Evolutionary conservation across 1,140 invertebrate species (phyloP), one percentile per base, ranked within the genome.

Genomic region (Drosophila sturtevanti): DNA sequence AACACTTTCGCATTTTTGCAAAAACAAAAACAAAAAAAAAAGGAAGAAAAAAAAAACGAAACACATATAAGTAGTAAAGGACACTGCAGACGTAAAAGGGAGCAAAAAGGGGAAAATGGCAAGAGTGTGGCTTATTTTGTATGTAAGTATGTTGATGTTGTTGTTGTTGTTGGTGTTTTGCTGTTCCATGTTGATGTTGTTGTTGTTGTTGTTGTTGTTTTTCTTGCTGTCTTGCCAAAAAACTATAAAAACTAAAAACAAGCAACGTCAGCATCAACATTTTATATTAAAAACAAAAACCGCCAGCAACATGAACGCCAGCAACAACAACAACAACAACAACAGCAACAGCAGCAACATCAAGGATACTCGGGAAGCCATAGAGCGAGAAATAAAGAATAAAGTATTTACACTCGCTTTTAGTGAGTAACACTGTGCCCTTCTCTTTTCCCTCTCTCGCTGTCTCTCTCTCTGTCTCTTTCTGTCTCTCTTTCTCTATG

Each of bases 201-300:
- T 60, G 54, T 63, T 72, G 72, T 70, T 82, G 31, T 61, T 81
- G 60, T 64, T 78, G 24, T 70, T 72, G 63, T 75, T 74, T 58
- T 31, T 69, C 52, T 34, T 69, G 60, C 67, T 69, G 66, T 64
- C 73, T 64, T 75, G 44, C 68, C 72, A 72, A 73, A 48, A 70
- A 71, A 73, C 77, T 84, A 81, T 68, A 80, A 69, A 84, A 86
- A 86, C 82, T 77, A 86, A 79, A 87, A 87, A 89, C 84, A 86
- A 82, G 82, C 82, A 87, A 55, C 75, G 82, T 86, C 82, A 87
- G 82, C 82, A 80, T 81, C 81, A 87, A 86, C 74, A 76, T 77
- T 86, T 87, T 72, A 87, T 86, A 86, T 87, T 87, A 86, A 87
- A 86, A 86, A 81, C 82, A 87, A 86, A 86, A 77, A 74, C 66